Percentiles rank a stretch among this genome's conserved stretches.
Evolutionary conservation across 2,888 invertebrate species (phyloP).

Genomic region (Meghimatium bilineatum): DNA sequence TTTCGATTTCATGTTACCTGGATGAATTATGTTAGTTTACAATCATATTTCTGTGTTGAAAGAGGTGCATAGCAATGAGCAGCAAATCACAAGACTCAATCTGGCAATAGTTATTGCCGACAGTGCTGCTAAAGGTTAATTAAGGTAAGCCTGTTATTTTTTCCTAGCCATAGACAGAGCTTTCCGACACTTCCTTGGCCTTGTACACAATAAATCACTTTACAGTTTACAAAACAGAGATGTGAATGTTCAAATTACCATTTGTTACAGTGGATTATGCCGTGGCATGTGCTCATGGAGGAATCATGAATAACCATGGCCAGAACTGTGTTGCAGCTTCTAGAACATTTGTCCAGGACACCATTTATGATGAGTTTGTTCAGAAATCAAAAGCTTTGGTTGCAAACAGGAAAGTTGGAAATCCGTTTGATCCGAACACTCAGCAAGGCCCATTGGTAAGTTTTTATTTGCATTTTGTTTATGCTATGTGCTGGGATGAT

Average conservation of each 20-base stretch:
- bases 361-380: constrained; percentile 69
- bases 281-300: constrained; percentile 63
- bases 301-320: constrained; percentile 69
- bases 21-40: too few species aligned
- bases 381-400: constrained; percentile 59
- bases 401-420: constrained; percentile 62
- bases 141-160: too few species aligned
- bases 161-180: too few species aligned
- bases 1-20: too few species aligned
- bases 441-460: constrained; percentile 72
- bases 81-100: too few species aligned
- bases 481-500: too few species aligned
- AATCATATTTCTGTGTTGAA: too few species aligned
- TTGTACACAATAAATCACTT: too few species aligned
- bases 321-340: constrained; percentile 72
- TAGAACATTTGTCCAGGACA: constrained; percentile 68
- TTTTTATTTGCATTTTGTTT: neutral
- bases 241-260: neutral
- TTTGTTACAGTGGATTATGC: constrained; percentile 63
- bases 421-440: constrained; percentile 66
- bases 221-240: neutral
- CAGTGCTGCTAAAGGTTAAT: too few species aligned
- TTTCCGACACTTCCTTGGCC: too few species aligned
- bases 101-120: too few species aligned
- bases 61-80: too few species aligned